Percentiles rank a stretch among this genome's conserved stretches.
Conservation (phyloP, 2,797 vertebrate genomes). For the Vultur gryphus region DNA sequence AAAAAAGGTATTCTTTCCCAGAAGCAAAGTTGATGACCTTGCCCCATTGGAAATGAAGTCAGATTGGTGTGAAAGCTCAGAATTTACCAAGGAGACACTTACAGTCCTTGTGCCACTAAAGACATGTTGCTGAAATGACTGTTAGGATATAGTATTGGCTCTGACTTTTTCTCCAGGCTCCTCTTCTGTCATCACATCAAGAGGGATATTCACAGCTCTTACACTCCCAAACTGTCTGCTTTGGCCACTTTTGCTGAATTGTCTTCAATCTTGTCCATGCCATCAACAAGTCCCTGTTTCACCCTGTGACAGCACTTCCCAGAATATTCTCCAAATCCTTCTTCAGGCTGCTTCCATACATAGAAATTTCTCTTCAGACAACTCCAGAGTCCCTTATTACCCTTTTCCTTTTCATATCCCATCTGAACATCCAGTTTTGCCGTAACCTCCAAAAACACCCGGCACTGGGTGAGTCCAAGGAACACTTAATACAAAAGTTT, state of each 20-base stretch:
- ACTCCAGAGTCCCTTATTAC: neutral
- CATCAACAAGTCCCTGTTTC: neutral
- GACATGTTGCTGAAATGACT: neutral
- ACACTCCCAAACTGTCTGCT: neutral
- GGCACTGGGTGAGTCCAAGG: neutral
- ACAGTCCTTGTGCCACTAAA: neutral
- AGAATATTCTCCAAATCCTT: neutral
- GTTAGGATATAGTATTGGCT: neutral
- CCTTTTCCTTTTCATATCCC: neutral
- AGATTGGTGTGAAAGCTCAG: neutral
- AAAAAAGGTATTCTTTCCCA: neutral
- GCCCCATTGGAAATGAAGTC: neutral
- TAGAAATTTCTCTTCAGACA: neutral
- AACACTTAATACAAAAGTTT: neutral
- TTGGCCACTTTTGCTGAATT: neutral
- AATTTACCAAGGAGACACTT: neutral
- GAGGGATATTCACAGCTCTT: neutral
- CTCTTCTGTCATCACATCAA: neutral
- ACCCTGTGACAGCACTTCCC: neutral
- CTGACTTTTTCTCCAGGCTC: neutral
- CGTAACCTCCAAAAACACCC: neutral
- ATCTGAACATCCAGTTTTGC: neutral
- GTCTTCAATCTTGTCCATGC: neutral
- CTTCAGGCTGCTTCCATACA: neutral
- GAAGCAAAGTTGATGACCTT: neutral